Evolutionary conservation across 2,113 vertebrate genomes (phyloP).

Genomic region (Charadrius vociferus): DNA sequence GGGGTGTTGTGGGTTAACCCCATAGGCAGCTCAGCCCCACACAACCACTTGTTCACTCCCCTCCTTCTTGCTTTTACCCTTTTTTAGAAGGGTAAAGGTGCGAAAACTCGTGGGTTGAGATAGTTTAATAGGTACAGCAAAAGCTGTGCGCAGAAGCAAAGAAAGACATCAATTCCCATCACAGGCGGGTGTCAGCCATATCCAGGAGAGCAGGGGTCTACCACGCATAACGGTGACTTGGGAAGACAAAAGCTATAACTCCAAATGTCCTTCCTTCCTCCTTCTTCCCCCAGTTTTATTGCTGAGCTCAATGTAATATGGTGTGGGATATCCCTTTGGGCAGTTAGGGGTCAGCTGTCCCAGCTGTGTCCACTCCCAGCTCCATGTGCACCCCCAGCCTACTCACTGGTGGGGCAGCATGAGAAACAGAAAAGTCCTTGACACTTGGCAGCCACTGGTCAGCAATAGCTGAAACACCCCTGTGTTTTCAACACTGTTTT

Average conservation of each 20-base stretch:
- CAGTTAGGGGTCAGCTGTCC: background rate
- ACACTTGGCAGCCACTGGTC: background rate
- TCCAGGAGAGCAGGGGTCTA: background rate
- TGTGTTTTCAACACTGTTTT: background rate
- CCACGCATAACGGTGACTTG: accelerated
- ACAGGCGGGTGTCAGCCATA: background rate
- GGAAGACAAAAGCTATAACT: background rate
- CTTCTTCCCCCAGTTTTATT: background rate
- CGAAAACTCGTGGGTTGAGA: background rate
- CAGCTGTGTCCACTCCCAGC: background rate
- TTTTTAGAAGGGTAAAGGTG: background rate
- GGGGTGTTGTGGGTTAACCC: background rate
- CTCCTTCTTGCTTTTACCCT: background rate
- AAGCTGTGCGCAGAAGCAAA: background rate
- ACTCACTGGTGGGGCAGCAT: accelerated
- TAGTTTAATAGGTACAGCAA: background rate
- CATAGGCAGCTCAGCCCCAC: background rate
- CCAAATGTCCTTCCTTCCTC: accelerated
- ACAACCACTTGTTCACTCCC: accelerated
- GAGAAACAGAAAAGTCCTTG: background rate
- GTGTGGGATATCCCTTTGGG: background rate
- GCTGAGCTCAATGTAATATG: background rate
- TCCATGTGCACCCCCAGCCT: background rate
- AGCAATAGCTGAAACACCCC: background rate
- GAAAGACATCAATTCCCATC: background rate